Evolutionary conservation across 2,113 vertebrate genomes (phyloP).

Genomic region (Poecilia latipinna): DNA sequence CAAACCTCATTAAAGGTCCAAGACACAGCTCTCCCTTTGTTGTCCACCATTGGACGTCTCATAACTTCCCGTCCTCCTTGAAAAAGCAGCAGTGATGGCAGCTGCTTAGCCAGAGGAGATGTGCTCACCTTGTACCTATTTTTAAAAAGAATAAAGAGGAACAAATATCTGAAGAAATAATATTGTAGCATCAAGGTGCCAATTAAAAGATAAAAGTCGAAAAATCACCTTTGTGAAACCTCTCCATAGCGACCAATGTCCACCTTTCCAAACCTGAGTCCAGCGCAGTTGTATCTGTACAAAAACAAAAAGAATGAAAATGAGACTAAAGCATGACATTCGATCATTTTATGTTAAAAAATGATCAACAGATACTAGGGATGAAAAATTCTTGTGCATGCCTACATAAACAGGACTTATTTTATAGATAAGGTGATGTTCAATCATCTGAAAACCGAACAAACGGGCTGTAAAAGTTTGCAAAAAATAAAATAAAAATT

Average conservation of each 20-base stretch:
- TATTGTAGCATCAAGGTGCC: not conserved
- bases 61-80: conserved; percentile 88
- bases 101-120: conserved; percentile 92
- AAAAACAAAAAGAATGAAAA: no score
- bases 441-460: not conserved
- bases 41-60: conserved; percentile 92
- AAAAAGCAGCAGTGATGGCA: conserved; percentile 92
- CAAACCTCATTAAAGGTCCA: conserved; percentile 75
- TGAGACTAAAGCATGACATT: not conserved
- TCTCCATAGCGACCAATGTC: conserved; percentile 93
- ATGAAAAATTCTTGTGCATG: not conserved
- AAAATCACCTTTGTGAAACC: conserved; percentile 84
- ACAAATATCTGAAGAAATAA: not conserved
- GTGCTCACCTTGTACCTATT: conserved; percentile 91
- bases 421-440: not conserved
- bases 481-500: not conserved
- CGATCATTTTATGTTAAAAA: not conserved
- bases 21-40: conserved; percentile 68
- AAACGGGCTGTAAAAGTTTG: not conserved
- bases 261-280: conserved; percentile 93
- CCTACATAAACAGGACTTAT: not conserved
- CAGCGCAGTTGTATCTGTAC: conserved; percentile 89
- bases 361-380: not conserved
- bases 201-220: not conserved
- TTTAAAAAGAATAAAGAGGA: conserved; percentile 1